phyloP scores from a whole-genome alignment of 2,797 vertebrate genomes.

The Pseudochirops corinnae region DNA sequence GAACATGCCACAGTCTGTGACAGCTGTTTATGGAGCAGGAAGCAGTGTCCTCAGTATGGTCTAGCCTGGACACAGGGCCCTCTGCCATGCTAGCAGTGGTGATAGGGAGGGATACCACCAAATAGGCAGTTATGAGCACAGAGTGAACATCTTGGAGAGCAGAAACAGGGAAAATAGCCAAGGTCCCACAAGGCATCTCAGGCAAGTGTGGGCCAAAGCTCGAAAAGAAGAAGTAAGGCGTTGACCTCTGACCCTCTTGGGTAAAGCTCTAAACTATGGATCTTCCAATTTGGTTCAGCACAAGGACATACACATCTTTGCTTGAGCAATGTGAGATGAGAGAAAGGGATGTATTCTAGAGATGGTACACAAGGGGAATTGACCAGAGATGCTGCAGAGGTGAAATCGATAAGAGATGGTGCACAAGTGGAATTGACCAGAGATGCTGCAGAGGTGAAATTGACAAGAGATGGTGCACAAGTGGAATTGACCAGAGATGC shows the following conservation, averaged over 20 bases:
- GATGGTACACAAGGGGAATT: too few species aligned
- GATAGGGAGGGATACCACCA: background rate
- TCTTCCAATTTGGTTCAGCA: background rate
- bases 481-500: too few species aligned
- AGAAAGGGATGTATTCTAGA: background rate
- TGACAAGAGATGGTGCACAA: too few species aligned
- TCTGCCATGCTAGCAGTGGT: background rate
- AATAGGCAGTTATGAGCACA: background rate
- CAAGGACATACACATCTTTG: background rate
- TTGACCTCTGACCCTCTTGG: background rate
- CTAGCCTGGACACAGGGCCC: background rate
- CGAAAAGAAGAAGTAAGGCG: background rate
- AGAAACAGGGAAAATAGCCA: background rate
- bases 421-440: too few species aligned
- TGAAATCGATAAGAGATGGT: too few species aligned
- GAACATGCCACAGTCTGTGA: too few species aligned
- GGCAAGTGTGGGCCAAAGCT: background rate
- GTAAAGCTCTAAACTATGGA: background rate
- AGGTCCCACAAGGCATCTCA: background rate
- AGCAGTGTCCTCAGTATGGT: too few species aligned
- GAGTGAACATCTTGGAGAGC: background rate
- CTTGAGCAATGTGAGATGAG: background rate
- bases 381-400: too few species aligned
- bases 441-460: too few species aligned
- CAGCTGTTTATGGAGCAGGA: too few species aligned